Conservation (phyloP, 2,888 invertebrate genomes). For the Epirrhoe alternata region DNA sequence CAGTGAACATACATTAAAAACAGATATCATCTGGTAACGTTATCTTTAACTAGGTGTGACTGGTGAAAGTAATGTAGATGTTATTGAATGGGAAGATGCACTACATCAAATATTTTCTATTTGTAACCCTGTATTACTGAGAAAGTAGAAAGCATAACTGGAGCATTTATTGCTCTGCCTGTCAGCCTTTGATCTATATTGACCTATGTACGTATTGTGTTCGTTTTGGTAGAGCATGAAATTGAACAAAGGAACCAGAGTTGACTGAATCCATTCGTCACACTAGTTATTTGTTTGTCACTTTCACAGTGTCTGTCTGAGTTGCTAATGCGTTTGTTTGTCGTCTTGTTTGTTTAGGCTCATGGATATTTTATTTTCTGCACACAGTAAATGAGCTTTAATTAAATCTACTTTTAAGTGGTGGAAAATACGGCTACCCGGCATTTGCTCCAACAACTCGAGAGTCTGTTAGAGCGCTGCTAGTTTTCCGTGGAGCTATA, state of each 20-base stretch:
- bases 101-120: conserved; percentile 28
- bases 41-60: conserved; percentile 4
- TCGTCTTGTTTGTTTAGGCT: no score
- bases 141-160: conserved; percentile 34
- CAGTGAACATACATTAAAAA: no score
- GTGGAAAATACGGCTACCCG: no score
- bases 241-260: not conserved
- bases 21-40: conserved; percentile 2
- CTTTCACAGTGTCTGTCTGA: no score
- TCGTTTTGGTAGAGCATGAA: not conserved
- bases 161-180: conserved; percentile 7
- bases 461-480: no score
- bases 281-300: not conserved
- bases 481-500: no score
- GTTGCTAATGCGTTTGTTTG: no score
- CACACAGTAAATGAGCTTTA: no score
- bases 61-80: conserved; percentile 31
- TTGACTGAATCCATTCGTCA: not conserved
- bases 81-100: conserved; percentile 23
- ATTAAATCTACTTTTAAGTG: no score
- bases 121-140: conserved; percentile 33
- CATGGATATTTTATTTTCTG: no score
- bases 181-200: not conserved
- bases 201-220: not conserved
- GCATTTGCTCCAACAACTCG: no score